Evolutionary conservation across 2,113 vertebrate genomes (phyloP).

Genomic region (Furnarius figulus): DNA sequence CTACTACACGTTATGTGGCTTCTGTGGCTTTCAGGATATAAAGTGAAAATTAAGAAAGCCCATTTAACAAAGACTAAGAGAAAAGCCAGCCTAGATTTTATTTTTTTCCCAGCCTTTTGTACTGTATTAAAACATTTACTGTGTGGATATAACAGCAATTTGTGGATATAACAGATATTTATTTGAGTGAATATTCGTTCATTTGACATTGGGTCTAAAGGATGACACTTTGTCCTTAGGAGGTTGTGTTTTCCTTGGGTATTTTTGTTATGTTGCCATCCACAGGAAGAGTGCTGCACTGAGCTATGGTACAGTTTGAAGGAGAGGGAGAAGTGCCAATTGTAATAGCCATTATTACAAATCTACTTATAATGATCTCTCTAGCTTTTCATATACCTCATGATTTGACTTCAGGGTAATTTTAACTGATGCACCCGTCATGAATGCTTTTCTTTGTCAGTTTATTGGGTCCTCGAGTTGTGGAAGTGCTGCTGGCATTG

Average conservation of each 20-base stretch:
- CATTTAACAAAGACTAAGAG: slow-evolving; percentile 46
- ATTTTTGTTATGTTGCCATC: slow-evolving; percentile 17
- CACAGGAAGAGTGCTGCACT: not conserved
- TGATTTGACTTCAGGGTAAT: not conserved
- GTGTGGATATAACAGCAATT: slow-evolving; percentile 8
- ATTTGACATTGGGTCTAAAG: slow-evolving; percentile 38
- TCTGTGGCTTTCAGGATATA: not conserved
- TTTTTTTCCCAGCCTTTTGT: not conserved
- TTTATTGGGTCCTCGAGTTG: not conserved
- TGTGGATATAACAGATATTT: slow-evolving; percentile 60
- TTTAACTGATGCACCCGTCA: not conserved
- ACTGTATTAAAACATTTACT: slow-evolving; percentile 56
- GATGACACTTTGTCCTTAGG: slow-evolving; percentile 41
- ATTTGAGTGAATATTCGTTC: slow-evolving; percentile 64
- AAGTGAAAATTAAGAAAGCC: not conserved
- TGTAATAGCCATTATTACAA: slow-evolving; percentile 36
- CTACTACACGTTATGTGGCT: not conserved
- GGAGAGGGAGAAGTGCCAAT: slow-evolving; percentile 12
- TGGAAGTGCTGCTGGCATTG: slow-evolving; percentile 22
- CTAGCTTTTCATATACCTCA: not conserved
- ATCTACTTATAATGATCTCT: not conserved
- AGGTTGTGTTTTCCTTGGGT: slow-evolving; percentile 41
- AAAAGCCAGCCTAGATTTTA: slow-evolving; percentile 12
- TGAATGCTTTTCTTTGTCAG: slow-evolving; percentile 1
- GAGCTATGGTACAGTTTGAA: not conserved